These are phyloP conservation scores for Ctenopoma kingsleyae DNA, from an alignment of 2,797 vertebrate genomes.

Conservation along the genomic window DNA sequence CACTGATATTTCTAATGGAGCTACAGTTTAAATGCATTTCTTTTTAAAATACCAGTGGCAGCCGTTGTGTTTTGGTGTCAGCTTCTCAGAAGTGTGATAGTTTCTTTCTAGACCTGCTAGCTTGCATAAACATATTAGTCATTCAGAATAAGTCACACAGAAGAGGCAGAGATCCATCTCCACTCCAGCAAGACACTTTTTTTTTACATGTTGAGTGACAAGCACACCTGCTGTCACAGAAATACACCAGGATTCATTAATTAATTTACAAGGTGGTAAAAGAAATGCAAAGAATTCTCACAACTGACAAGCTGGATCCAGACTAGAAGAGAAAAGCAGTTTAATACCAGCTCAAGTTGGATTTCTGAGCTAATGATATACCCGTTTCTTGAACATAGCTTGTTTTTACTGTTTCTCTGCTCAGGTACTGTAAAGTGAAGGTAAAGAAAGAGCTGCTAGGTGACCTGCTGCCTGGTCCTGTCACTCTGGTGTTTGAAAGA, in stretches of 20 bases:
- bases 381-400: background rate
- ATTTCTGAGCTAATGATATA: too few relatives aligned
- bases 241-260: background rate
- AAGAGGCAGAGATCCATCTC: slow-evolving; percentile 20
- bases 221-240: slow-evolving; percentile 33
- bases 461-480: slow-evolving; percentile 93
- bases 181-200: slow-evolving; percentile 9
- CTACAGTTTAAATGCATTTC: background rate
- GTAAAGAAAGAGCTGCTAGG: slow-evolving; percentile 86
- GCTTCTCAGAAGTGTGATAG: background rate
- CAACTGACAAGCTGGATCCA: too few relatives aligned
- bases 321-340: too few relatives aligned
- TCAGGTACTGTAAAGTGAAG: slow-evolving; percentile 90
- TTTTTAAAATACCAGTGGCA: background rate
- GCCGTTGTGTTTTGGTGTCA: background rate
- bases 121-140: slow-evolving; percentile 19
- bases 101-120: background rate
- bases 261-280: background rate
- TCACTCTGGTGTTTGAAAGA: slow-evolving; percentile 93
- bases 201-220: slow-evolving; percentile 30
- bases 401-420: background rate
- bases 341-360: too few relatives aligned
- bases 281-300: too few relatives aligned
- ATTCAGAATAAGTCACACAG: slow-evolving; percentile 21
- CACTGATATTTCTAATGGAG: background rate